A percentile compares a stretch with the other conserved stretches of the same genome.
phyloP scores from a whole-genome alignment of 2,113 vertebrate genomes.

The Callospermophilus lateralis region DNA sequence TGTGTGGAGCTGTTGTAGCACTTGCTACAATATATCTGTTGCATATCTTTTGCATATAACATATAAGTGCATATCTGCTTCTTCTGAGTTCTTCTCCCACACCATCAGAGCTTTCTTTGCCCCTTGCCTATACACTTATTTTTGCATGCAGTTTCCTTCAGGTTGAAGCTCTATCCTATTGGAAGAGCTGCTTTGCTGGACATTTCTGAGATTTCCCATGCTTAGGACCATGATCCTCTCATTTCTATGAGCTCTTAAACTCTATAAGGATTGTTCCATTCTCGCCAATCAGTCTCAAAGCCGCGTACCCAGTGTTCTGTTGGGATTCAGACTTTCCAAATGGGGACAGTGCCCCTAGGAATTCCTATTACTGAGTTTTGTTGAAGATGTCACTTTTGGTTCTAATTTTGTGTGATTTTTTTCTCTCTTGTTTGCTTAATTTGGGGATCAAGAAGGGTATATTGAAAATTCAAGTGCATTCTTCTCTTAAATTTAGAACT shows the following conservation, averaged over 20 bases:
- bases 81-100: neutral
- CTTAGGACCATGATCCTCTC: neutral
- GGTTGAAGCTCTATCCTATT: neutral
- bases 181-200: neutral
- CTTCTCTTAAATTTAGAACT: neutral
- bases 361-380: neutral
- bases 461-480: neutral
- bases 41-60: no score
- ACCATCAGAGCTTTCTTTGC: neutral
- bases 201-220: neutral
- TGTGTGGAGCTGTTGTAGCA: rapidly evolving
- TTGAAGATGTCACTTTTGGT: neutral
- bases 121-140: neutral
- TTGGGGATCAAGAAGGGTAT: neutral
- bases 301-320: neutral
- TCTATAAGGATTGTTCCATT: neutral
- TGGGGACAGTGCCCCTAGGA: neutral
- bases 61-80: neutral
- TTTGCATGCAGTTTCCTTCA: neutral
- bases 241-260: neutral
- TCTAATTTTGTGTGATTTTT: neutral
- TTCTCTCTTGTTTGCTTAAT: neutral
- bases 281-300: neutral
- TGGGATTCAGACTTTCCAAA: neutral
- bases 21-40: no score